Percentiles rank a stretch among this genome's conserved stretches.
phyloP scores from a whole-genome alignment of 2,113 vertebrate species.

The Centropus unirufus region DNA sequence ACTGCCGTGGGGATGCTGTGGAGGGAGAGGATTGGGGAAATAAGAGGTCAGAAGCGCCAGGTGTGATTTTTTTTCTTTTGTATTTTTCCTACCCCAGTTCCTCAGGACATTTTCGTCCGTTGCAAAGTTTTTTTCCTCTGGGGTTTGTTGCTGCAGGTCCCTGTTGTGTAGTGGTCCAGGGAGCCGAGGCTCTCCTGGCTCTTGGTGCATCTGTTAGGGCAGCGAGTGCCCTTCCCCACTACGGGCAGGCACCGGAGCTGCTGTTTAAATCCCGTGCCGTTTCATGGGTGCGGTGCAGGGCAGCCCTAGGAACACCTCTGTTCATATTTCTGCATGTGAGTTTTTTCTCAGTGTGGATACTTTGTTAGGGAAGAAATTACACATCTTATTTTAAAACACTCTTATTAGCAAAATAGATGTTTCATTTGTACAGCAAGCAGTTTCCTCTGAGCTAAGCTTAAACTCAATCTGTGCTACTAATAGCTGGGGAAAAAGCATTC shows the following conservation, averaged over 20 bases:
- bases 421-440: background rate
- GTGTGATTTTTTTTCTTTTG: background rate
- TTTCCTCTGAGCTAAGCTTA: constrained; percentile 53
- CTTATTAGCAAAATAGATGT: constrained; percentile 2
- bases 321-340: background rate
- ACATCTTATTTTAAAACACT: background rate
- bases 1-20: background rate
- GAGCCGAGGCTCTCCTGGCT: background rate
- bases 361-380: background rate
- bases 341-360: background rate
- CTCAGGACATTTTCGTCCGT: background rate
- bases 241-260: background rate
- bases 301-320: background rate
- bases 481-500: constrained; percentile 17
- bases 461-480: constrained; percentile 48
- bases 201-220: background rate
- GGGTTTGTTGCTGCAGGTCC: background rate
- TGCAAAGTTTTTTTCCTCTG: background rate
- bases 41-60: background rate
- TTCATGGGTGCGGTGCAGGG: background rate
- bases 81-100: background rate
- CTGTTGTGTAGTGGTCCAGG: background rate
- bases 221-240: background rate
- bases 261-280: background rate
- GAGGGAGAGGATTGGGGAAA: background rate